These are phyloP conservation scores for Panulirus ornatus DNA, from an alignment of 1,140 invertebrate genomes.

Conservation along the genomic window DNA sequence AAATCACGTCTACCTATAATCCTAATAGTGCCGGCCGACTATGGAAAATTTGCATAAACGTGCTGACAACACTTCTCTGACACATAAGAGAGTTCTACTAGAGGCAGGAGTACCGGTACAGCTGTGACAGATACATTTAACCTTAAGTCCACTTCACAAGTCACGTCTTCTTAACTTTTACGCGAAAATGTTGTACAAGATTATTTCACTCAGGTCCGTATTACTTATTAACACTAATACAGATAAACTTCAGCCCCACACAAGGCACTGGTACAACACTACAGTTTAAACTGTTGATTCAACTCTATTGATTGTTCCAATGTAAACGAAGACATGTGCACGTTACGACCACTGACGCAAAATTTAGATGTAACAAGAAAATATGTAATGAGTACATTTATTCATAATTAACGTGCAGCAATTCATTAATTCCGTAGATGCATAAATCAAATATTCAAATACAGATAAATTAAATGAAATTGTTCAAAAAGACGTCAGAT, in stretches of 20 bases:
- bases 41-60: no score
- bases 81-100: not conserved
- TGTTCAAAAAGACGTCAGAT: no score
- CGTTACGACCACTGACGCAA: not conserved
- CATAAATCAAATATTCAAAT: no score
- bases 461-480: no score
- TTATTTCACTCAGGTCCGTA: not conserved
- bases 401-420: no score
- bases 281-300: not conserved
- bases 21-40: no score
- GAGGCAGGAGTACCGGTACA: no score
- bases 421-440: no score
- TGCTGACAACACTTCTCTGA: not conserved
- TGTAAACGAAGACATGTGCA: slow-evolving; percentile 33
- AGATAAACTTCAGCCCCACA: not conserved
- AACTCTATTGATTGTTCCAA: slow-evolving; percentile 4
- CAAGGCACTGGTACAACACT: not conserved
- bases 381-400: not conserved
- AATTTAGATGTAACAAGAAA: not conserved
- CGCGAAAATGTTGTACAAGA: not conserved
- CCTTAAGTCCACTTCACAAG: not conserved
- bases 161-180: not conserved
- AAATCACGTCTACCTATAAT: no score
- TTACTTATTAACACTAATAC: no score
- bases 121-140: not conserved